Evolutionary conservation across 2,888 invertebrate species (phyloP).

Genomic region (Pseudoips prasinana): DNA sequence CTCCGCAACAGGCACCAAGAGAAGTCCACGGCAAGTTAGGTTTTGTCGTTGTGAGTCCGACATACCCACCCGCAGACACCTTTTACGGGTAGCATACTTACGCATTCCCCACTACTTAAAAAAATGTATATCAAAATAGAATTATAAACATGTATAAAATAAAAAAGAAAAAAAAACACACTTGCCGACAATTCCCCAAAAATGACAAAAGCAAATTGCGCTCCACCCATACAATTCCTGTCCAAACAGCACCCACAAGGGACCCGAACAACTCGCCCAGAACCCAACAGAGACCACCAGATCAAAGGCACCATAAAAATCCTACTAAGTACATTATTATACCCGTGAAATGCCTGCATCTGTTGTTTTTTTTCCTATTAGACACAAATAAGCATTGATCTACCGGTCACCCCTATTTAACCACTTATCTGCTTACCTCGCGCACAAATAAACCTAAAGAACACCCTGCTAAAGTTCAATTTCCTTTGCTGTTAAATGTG

Average conservation of each 20-base stretch:
- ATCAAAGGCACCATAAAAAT: conserved; percentile 76
- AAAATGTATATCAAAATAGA: too few species aligned
- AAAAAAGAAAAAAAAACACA: too few species aligned
- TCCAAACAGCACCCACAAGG: conserved; percentile 27
- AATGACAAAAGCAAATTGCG: conserved; percentile 1
- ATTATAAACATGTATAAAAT: too few species aligned
- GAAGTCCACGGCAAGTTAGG: too few species aligned
- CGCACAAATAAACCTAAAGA: conserved; percentile 15
- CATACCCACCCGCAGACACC: too few species aligned
- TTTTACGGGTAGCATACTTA: too few species aligned
- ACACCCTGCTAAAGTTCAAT: accelerated
- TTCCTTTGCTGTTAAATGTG: not conserved
- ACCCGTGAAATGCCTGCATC: conserved; percentile 80
- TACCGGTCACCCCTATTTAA: conserved; percentile 52
- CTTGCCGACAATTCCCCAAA: too few species aligned
- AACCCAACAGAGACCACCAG: conserved; percentile 48
- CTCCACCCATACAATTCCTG: conserved; percentile 11
- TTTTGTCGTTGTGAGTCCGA: too few species aligned
- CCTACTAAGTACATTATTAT: conserved; percentile 78
- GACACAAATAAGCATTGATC: conserved; percentile 77
- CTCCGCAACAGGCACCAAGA: too few species aligned
- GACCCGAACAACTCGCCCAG: conserved; percentile 13
- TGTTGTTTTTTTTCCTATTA: conserved; percentile 78
- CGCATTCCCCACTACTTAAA: too few species aligned
- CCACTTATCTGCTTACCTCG: conserved; percentile 9